Evolutionary conservation across 2,113 vertebrate species (phyloP), one percentile per base, ranked within the genome.

Genomic region (Mohoua ochrocephala): DNA sequence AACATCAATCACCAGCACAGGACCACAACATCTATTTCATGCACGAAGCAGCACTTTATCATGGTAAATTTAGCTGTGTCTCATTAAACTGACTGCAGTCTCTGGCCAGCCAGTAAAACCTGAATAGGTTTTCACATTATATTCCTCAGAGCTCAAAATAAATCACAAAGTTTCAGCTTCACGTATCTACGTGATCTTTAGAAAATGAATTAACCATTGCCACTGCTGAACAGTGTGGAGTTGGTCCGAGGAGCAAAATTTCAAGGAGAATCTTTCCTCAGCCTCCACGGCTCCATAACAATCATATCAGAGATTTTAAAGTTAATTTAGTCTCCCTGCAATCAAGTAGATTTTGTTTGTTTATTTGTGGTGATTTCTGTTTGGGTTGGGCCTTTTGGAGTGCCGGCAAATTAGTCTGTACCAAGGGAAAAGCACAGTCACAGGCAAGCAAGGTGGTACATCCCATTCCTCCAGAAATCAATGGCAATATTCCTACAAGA

Each of bases 61-160:
- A 53, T 37, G 61, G 86, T 52, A 96, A 93, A 94, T 84, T 91
- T 89, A 91, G 76, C 86, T 49, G 60, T 69, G 86, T 74, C 91
- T 94, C 76, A 93, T 92, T 91, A 83, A 91, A 89, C 35, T 52
- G 83, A 80, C 87, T 78, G 50, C 85, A 91, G 73, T 71, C 65
- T 82, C 91, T 79, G 63, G 59, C 70, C 78, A 93, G 75, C 84
- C 31, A 77, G 53, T 31, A 87, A 87, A 95, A 92, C 56, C 68
- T 64, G 28, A 70, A 53, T 49, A 89, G 88, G 17, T 91, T 93
- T 95, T 84, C 94, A 94, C 69, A 63, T 92, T 90, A 64, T 79
- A 89, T 73, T 95, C 67, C 93, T 92, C 81, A 80, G 71, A 93
- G 84, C 37, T 93, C 91, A 92, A 91, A 93, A 93, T 89, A 94